These are phyloP conservation scores for Mirounga angustirostris DNA, from an alignment of 2,113 vertebrate species.

Conservation along the genomic window DNA sequence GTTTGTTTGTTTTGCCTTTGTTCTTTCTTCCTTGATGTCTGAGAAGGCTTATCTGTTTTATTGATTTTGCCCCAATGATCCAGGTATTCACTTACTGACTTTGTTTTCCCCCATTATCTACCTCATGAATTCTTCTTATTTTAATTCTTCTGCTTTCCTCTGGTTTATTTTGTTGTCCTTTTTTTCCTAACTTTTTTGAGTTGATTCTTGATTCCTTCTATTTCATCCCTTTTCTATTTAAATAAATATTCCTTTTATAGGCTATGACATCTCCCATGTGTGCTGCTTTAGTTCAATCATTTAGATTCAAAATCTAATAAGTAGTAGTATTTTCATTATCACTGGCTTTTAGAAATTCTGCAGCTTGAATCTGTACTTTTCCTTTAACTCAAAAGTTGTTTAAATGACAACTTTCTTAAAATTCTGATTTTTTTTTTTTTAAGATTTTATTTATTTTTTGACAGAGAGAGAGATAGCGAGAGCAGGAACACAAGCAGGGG, in stretches of 20 bases:
- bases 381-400: not conserved
- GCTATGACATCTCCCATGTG: not conserved
- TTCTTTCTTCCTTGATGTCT: not conserved
- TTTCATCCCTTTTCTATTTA: not conserved
- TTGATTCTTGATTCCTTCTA: not conserved
- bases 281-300: not conserved
- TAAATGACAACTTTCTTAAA: not conserved
- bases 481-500: too few species aligned
- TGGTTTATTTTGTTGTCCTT: not conserved
- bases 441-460: too few species aligned
- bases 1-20: not conserved
- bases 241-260: not conserved
- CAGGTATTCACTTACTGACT: not conserved
- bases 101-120: not conserved
- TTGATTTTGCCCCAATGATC: not conserved
- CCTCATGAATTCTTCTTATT: not conserved
- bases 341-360: not conserved
- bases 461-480: too few species aligned
- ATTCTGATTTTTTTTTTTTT: not conserved
- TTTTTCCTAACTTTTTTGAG: not conserved
- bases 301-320: constrained; percentile 3
- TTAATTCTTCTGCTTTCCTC: constrained; percentile 12
- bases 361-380: constrained; percentile 27
- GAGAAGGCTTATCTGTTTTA: not conserved
- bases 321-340: not conserved